Evolutionary conservation across 2,888 invertebrate genomes (phyloP).

Genomic region (Lobophora halterata): DNA sequence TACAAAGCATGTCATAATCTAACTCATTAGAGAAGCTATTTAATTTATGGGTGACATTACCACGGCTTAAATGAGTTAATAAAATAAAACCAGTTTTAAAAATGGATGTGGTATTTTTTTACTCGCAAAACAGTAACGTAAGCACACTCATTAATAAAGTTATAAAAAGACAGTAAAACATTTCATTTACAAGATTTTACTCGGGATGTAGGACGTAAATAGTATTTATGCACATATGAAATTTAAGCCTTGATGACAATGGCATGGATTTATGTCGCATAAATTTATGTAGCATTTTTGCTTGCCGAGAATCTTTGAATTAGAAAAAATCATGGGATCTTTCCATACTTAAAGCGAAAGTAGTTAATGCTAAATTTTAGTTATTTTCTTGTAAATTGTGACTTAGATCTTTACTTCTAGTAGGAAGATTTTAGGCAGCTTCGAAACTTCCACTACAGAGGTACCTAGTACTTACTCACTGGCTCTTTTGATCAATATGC

Average conservation of each 20-base stretch:
- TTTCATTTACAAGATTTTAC: conserved; percentile 26
- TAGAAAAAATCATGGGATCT: too few species aligned
- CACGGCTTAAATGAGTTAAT: conserved; percentile 45
- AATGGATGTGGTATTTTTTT: conserved; percentile 29
- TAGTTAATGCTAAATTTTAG: too few species aligned
- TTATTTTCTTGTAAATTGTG: too few species aligned
- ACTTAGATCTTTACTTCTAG: too few species aligned
- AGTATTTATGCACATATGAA: conserved; percentile 32
- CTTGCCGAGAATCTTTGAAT: too few species aligned
- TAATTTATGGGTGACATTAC: conserved; percentile 58
- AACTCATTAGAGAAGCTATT: conserved; percentile 62
- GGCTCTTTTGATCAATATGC: too few species aligned
- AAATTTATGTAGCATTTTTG: conserved; percentile 20
- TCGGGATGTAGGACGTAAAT: conserved; percentile 21
- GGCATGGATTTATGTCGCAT: conserved; percentile 22
- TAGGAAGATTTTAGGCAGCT: too few species aligned
- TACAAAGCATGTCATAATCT: conserved; percentile 61
- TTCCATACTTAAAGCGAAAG: too few species aligned
- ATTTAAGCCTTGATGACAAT: conserved; percentile 22
- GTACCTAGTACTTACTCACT: too few species aligned
- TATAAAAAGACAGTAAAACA: conserved; percentile 24
- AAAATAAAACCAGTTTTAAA: conserved; percentile 16
- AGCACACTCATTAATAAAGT: conserved; percentile 19
- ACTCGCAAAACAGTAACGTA: conserved; percentile 11
- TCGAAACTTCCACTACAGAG: too few species aligned